Conservation (phyloP, 2,797 vertebrate genomes). For the Hippoglossus hippoglossus region DNA sequence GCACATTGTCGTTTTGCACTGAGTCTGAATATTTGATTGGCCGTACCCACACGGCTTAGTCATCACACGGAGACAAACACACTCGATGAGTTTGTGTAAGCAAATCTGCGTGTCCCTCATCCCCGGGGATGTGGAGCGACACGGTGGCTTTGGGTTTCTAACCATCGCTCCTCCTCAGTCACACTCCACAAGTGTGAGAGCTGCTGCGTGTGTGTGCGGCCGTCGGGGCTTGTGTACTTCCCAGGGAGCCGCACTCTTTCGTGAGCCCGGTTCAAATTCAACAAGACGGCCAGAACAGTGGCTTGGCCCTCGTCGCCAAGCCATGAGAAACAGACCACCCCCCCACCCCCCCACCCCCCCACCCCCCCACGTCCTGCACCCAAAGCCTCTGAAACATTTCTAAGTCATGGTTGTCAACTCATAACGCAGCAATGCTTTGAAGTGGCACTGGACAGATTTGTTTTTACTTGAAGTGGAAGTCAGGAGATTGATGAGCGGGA, state of each 20-base stretch:
- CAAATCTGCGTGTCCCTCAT: slow-evolving; percentile 56
- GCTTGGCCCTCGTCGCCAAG: slow-evolving; percentile 59
- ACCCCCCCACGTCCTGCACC: slow-evolving; percentile 10
- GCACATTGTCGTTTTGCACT: slow-evolving; percentile 8
- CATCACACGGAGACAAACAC: slow-evolving; percentile 59
- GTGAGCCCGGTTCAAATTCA: slow-evolving; percentile 49
- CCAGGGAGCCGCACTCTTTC: slow-evolving; percentile 29
- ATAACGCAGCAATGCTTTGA: slow-evolving; percentile 75
- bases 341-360: slow-evolving; percentile 14
- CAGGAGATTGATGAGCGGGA: slow-evolving; percentile 60
- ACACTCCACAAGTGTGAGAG: slow-evolving; percentile 46
- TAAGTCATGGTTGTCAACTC: slow-evolving; percentile 73
- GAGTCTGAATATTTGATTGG: slow-evolving; percentile 59
- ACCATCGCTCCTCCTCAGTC: slow-evolving; percentile 18
- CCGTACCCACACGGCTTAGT: slow-evolving; percentile 51
- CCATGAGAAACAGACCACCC: slow-evolving; percentile 51
- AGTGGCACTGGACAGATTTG: slow-evolving; percentile 68
- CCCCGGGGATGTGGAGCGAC: slow-evolving; percentile 48
- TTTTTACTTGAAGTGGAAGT: slow-evolving; percentile 66
- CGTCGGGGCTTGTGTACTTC: slow-evolving; percentile 26
- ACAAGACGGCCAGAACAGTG: slow-evolving; percentile 67
- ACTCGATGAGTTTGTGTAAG: slow-evolving; percentile 58
- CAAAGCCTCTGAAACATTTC: slow-evolving; percentile 69
- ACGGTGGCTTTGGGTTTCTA: slow-evolving; percentile 50
- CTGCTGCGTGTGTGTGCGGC: no score